Percentiles rank a stretch among this genome's conserved stretches.
Conservation (phyloP, 2,113 vertebrate genomes). For the Halichoerus grypus region DNA sequence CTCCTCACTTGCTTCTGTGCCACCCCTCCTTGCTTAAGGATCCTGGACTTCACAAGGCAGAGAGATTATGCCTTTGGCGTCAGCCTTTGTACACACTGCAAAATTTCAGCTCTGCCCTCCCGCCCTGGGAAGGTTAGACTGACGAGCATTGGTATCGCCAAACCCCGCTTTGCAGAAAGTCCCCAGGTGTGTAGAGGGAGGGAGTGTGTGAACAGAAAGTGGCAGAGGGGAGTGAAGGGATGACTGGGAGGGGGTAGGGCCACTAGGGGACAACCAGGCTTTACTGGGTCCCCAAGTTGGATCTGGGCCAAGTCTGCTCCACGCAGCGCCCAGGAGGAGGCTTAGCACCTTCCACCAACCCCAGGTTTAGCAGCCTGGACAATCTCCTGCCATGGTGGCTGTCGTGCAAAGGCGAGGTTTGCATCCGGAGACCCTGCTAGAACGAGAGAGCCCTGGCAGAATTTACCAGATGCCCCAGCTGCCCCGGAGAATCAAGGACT, state of each 20-base stretch:
- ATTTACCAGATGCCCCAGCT: background rate
- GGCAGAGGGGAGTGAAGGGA: background rate
- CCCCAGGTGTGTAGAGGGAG: background rate
- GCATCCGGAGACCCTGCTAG: background rate
- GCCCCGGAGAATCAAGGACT: background rate
- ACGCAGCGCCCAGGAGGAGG: background rate
- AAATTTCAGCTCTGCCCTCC: background rate
- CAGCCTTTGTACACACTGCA: background rate
- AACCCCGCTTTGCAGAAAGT: background rate
- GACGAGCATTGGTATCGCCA: background rate
- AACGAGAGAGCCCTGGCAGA: background rate
- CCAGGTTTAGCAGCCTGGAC: background rate
- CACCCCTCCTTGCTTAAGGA: background rate
- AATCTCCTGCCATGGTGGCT: background rate
- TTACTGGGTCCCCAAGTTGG: background rate
- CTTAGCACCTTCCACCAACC: background rate
- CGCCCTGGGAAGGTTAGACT: background rate
- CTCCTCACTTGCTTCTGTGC: background rate
- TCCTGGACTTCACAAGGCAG: background rate
- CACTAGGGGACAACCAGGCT: background rate
- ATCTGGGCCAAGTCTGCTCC: background rate
- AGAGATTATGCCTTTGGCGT: background rate
- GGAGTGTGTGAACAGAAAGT: background rate
- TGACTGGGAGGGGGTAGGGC: background rate
- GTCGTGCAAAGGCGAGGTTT: background rate